Evolutionary conservation across 2,797 vertebrate genomes (phyloP), one percentile per base, ranked within the genome.

Genomic region (Ibycter americanus): DNA sequence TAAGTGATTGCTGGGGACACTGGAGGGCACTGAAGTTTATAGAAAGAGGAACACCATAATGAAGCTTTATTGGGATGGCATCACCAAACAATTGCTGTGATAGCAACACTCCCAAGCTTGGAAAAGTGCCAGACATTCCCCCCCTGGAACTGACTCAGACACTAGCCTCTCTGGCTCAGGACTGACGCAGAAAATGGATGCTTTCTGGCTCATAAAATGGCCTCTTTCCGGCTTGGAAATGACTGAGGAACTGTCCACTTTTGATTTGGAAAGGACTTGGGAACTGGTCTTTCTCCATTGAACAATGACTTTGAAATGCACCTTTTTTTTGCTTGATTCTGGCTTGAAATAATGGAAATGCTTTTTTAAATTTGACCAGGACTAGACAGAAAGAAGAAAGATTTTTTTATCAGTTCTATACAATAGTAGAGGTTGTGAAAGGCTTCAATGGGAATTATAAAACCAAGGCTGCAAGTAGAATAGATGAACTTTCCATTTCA

Each of bases 1-100:
- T 98, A 98, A 98, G 97, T 98, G 98, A 98, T 98, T 98, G 98
- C 98, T 96, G 96, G 98, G 98, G 98, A 98, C 98, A 98, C 97
- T 98, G 97, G 98, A 98, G 98, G 98, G 97, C 98, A 98, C 95
- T 96, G 97, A 97, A 98, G 97, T 98, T 98, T 98, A 97, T 97
- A 85, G 96, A 97, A 98, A 89, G 79, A 95, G 89, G 96, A 97
- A 88, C 94, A 90, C 82, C 86, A 54, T 93, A 89, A 97, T 88
- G 96, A 96, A 96, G 96, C 96, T 97, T 97, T 92, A 96, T 96
- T 87, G 73, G 95, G 91, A 96, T 95, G 91, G 97, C 91, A 74
- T 83, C 94, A 89, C 93, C 92, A 82, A 91, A 96, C 71, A 97
- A 95, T 96, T 95, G 83, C 94, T 94, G 96, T 94, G 93, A 96